Conservation (phyloP, 2,797 vertebrate species). For the Macropus fuliginosus region DNA sequence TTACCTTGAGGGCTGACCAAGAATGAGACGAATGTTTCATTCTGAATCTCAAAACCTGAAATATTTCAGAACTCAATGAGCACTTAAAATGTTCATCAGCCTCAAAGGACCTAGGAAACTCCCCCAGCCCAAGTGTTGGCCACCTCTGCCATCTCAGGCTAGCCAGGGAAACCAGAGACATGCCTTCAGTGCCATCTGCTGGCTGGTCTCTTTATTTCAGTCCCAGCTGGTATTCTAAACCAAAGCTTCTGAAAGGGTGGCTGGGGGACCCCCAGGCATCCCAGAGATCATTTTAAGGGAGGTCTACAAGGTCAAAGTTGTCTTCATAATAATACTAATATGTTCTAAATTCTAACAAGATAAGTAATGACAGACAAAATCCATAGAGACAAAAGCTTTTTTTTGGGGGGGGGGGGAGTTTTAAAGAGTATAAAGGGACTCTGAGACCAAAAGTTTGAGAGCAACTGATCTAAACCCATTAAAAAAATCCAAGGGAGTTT, state of each 20-base stretch:
- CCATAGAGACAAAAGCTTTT: not conserved
- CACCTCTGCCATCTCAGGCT: not conserved
- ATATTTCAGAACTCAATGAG: not conserved
- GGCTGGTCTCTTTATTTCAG: not conserved
- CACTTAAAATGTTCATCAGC: not conserved
- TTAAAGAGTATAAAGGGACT: not conserved
- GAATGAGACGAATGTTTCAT: not conserved
- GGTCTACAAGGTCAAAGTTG: not conserved
- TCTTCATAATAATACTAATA: not conserved
- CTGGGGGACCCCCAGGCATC: too few species aligned
- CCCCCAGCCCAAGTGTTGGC: not conserved
- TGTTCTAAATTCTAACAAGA: not conserved
- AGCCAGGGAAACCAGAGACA: not conserved
- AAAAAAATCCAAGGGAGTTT: not conserved
- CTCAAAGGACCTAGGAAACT: not conserved
- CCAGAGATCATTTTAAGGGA: not conserved
- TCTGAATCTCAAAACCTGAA: conserved; percentile 19
- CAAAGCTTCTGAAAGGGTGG: not conserved
- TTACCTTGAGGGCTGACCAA: not conserved
- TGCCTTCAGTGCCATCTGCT: conserved; percentile 79
- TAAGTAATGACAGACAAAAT: not conserved
- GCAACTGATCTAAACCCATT: not conserved
- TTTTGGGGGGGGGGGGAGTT: not conserved
- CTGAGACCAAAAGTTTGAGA: not conserved
- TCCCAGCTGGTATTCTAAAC: not conserved